These are phyloP conservation scores for Aphaenogaster rudis DNA, from an alignment of 1,140 invertebrate species.

Conservation along the genomic window DNA sequence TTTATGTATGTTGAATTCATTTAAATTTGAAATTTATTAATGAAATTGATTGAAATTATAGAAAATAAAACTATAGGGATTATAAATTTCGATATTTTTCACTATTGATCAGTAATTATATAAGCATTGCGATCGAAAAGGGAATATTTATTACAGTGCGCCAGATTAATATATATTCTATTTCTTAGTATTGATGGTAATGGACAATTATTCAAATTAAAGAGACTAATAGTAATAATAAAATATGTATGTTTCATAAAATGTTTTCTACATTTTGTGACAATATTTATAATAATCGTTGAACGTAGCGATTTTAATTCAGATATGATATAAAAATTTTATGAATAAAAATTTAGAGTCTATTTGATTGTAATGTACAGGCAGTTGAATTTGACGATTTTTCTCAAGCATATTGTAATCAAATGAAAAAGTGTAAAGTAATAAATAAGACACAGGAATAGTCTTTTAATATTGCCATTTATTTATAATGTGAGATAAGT, in stretches of 20 bases:
- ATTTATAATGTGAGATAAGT: too few relatives aligned
- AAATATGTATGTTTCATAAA: background rate
- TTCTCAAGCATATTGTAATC: background rate
- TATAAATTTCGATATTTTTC: background rate
- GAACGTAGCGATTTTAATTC: background rate
- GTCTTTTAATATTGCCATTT: too few relatives aligned
- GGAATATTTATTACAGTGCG: background rate
- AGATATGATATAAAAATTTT: background rate
- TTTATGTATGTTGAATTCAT: background rate
- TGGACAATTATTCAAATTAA: background rate
- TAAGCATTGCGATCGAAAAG: background rate
- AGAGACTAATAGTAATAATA: background rate
- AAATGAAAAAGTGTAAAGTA: too few relatives aligned
- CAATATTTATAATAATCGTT: background rate
- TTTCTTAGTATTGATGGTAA: background rate
- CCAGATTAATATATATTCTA: background rate
- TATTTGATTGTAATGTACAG: too few relatives aligned
- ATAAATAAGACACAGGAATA: too few relatives aligned
- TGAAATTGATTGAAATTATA: background rate
- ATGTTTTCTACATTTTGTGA: background rate
- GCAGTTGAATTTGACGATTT: too few relatives aligned
- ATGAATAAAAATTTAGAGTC: background rate
- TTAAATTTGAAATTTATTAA: background rate
- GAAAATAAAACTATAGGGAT: background rate
- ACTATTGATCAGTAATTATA: background rate